Base-by-base conservation (phyloP, 2,113 vertebrate genomes). In the Petromus typicus region DNA sequence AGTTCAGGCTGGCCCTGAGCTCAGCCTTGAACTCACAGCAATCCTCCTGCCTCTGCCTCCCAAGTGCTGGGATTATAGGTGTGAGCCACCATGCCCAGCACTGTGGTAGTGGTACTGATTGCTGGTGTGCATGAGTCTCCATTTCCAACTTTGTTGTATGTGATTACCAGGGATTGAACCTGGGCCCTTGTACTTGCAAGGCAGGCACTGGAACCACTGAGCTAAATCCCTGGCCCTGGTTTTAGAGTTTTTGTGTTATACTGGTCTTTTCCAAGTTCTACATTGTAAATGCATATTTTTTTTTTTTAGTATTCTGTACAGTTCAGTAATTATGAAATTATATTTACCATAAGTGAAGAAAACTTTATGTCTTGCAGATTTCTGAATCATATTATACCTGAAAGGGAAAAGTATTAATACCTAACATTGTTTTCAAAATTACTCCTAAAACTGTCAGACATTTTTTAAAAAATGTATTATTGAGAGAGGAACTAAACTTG, bases 171-270 rank as follows among this genome's bases (percentile, higher is more conserved):
- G n/a, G n/a, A n/a, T n/a, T n/a, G n/a, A n/a, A n/a, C n/a, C n/a
- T n/a, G n/a, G n/a, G n/a, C n/a, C n/a, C n/a, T n/a, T n/a, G n/a
- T n/a, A n/a, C n/a, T n/a, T n/a, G n/a, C n/a, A n/a, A n/a, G n/a
- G n/a, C n/a, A n/a, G n/a, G n/a, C n/a, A n/a, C n/a, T n/a, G n/a
- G n/a, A n/a, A n/a, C n/a, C n/a, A n/a, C n/a, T n/a, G n/a, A n/a
- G n/a, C n/a, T n/a, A n/a, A n/a, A n/a, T n/a, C n/a, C n/a, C n/a
- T n/a, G n/a, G n/a, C n/a, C n/a, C n/a, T n/a, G n/a, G n/a, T n/a
- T n/a, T n/a, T n/a, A n/a, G n/a, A n/a, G n/a, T n/a, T n/a, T n/a
- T 90, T 48, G 80, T 95, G 93, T 97, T 4, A 67, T 80, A 54
- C 11, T 95, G 20, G 8, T 91, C 23, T 92, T 89, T 86, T 92